Base-by-base conservation (phyloP, 2,113 vertebrate species). In the Machaerirhynchus nigripectus region DNA sequence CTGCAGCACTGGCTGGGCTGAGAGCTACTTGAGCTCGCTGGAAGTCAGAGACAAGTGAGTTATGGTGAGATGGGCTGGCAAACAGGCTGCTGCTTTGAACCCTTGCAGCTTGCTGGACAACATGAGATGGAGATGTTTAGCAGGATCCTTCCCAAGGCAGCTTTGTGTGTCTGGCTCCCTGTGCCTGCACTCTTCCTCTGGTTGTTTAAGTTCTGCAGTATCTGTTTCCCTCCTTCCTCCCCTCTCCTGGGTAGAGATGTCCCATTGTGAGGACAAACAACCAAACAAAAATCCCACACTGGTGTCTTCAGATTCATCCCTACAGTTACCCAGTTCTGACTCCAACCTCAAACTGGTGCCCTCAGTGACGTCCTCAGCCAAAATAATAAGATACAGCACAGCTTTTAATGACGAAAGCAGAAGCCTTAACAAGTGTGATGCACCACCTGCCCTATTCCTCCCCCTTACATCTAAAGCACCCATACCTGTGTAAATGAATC, bases 401-500 rank as follows among this genome's bases (percentile, higher is more conserved):
- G 67, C 24, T 79, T 68, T 65, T 40, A 93, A 91, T 21, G 73
- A 75, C 0, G 0, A 86, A 78, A 81, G 55, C 39, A 93, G 75
- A 68, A 88, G n/a, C 24, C 50, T 6, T 16, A 77, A 19, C 18
- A 55, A 60, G 52, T 4, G 15, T 57, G 89, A 77, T 52, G 8
- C 15, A 94, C 39, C 55, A 40, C 65, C 77, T 90, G 81, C 30
- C 87, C 75, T 59, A 23, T 30, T 92, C 23, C 17, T 74, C 44
- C 9, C 18, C 1, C 3, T 60, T 49, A 3, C n/a, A 56, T 23
- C 63, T 50, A 4, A 64, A 46, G 13, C 39, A 77, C 16, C 63
- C 97, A 97, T 99, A 99, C 99, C 99, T 98, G 99, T 99, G 97
- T 99, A 99, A 98, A 99, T 99, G 98, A 99, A 99, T 97, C 99